Evolutionary conservation across 1,140 invertebrate genomes (phyloP).

Genomic region (Heterodera carotae): DNA sequence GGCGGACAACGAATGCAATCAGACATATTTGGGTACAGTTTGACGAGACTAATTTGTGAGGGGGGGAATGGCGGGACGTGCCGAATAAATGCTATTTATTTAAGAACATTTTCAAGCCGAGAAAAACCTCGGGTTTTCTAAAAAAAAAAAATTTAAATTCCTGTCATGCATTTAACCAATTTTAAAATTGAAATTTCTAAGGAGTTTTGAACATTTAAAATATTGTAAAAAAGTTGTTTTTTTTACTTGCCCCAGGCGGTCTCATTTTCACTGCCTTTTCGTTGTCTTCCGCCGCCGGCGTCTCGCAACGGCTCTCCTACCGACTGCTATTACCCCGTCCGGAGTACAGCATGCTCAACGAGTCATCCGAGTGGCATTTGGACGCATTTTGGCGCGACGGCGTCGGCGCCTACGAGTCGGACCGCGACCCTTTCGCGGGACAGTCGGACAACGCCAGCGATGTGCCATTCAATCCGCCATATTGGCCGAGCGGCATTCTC

Average conservation of each 20-base stretch:
- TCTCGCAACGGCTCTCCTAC: slow-evolving; percentile 31
- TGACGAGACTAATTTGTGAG: neutral
- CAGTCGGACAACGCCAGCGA: slow-evolving; percentile 32
- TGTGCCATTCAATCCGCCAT: slow-evolving; percentile 42
- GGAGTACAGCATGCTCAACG: neutral
- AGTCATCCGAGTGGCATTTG: slow-evolving; percentile 38
- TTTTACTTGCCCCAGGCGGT: slow-evolving; percentile 40
- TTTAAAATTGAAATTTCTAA: no score
- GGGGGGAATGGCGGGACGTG: neutral
- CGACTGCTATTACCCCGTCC: slow-evolving; percentile 38
- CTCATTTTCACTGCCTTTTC: slow-evolving; percentile 41
- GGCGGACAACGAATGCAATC: neutral
- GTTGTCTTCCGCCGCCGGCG: neutral
- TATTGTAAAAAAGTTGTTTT: no score
- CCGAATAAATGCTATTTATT: no score
- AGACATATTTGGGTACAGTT: slow-evolving; percentile 1
- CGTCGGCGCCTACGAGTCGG: neutral
- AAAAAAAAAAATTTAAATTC: no score
- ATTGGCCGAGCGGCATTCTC: slow-evolving; percentile 50
- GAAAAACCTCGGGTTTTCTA: no score
- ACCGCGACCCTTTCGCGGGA: slow-evolving; percentile 35
- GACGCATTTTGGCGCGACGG: slow-evolving; percentile 51
- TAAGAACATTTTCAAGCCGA: no score
- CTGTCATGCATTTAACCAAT: no score
- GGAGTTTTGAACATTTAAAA: no score